phyloP scores from a whole-genome alignment of 1,140 invertebrate species.

The Teleopsis dalmanni region DNA sequence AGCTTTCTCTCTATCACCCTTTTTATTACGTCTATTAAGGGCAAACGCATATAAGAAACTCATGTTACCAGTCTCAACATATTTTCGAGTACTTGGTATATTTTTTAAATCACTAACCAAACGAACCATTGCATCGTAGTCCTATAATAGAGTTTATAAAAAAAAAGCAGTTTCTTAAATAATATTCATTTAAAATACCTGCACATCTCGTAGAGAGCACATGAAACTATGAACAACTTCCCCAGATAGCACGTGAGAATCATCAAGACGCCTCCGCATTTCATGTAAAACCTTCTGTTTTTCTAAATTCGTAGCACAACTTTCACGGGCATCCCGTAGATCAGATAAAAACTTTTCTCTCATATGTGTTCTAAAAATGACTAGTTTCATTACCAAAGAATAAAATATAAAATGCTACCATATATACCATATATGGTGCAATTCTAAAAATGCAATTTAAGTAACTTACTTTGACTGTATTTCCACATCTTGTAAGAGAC shows the following conservation, averaged over 20 bases:
- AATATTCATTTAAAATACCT: too few species aligned
- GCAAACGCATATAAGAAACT: conserved; percentile 94
- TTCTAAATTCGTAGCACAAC: conserved; percentile 61
- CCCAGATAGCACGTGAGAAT: conserved; percentile 90
- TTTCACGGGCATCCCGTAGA: conserved; percentile 86
- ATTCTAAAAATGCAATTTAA: background rate
- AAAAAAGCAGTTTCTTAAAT: conserved; percentile 86
- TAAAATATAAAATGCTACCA: background rate
- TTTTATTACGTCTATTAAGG: conserved; percentile 86
- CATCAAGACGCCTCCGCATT: conserved; percentile 88
- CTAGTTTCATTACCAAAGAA: background rate
- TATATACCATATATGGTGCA: background rate
- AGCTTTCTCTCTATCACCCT: conserved; percentile 91
- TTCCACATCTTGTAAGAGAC: conserved; percentile 87
- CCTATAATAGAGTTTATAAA: too few species aligned
- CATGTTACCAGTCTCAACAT: conserved; percentile 83
- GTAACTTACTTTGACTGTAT: conserved; percentile 75
- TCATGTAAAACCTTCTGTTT: conserved; percentile 79
- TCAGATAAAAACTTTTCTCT: conserved; percentile 97
- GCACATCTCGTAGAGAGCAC: conserved; percentile 84
- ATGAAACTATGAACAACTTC: conserved; percentile 91
- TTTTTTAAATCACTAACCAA: conserved; percentile 91
- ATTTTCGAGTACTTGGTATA: conserved; percentile 85
- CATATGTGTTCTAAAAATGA: conserved; percentile 75
- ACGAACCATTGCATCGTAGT: conserved; percentile 97